Conservation (phyloP, 2,888 invertebrate species). For the Anagyrus pseudococci region DNA sequence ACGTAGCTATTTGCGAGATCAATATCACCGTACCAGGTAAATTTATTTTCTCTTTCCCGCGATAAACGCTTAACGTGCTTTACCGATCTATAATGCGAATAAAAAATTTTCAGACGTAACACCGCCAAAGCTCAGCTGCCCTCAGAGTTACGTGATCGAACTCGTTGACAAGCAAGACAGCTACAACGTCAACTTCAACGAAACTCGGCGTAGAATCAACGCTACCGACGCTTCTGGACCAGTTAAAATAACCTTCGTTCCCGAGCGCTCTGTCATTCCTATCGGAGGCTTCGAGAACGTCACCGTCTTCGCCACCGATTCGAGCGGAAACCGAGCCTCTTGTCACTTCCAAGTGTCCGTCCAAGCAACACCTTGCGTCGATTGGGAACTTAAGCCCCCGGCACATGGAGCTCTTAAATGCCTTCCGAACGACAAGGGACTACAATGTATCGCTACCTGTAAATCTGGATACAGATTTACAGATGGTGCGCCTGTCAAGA, state of each 20-base stretch:
- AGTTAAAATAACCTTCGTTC: constrained; percentile 78
- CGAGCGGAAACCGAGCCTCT: constrained; percentile 84
- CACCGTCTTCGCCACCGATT: constrained; percentile 87
- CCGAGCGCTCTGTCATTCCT: constrained; percentile 80
- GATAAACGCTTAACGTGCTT: not conserved
- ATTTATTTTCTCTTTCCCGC: constrained; percentile 25
- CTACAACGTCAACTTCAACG: constrained; percentile 90
- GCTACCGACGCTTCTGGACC: constrained; percentile 89
- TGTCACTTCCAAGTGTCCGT: constrained; percentile 95
- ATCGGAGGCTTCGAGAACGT: constrained; percentile 91
- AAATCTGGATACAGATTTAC: constrained; percentile 89
- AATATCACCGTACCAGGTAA: constrained; percentile 87
- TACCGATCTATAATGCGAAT: not conserved
- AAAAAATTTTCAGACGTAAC: constrained; percentile 73
- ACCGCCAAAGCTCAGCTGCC: constrained; percentile 88
- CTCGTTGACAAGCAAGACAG: constrained; percentile 88
- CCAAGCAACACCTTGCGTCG: constrained; percentile 92
- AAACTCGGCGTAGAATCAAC: constrained; percentile 83
- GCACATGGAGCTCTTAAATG: constrained; percentile 89
- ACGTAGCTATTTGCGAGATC: constrained; percentile 96
- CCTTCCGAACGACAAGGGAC: constrained; percentile 79
- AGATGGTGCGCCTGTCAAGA: constrained; percentile 87
- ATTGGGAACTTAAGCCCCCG: constrained; percentile 91
- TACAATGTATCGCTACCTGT: constrained; percentile 90
- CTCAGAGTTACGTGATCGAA: constrained; percentile 93